Evolutionary conservation across 2,113 vertebrate species (phyloP), one percentile per base, ranked within the genome.

Genomic region (Stictonetta naevosa): DNA sequence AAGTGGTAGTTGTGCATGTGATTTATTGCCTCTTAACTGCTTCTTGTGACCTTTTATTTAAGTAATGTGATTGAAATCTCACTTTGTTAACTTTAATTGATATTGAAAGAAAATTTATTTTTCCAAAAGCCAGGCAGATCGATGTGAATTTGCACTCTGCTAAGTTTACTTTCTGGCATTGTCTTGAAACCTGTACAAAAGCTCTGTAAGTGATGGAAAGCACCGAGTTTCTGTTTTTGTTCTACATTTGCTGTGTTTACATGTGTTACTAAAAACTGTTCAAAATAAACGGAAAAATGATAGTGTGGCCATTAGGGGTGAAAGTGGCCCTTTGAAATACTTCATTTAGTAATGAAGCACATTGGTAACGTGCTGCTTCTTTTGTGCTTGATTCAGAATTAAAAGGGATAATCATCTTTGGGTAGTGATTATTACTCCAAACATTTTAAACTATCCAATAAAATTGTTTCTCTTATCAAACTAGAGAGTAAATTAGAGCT

Each of bases 81-180:
- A 67, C 94, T 95, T 96, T 86, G 81, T 96, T 95, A 96, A 92
- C 77, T 95, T 96, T 94, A 97, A 92, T 86, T 96, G 92, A 95
- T 83, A 71, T 59, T 93, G 93, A 95, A 97, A 90, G 75, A 93
- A 96, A 94, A 90, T 83, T 64, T 86, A 69, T 85, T 94, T 96
- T 95, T 89, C 66, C 48, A 75, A 68, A 82, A 89, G 76, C 60
- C 31, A 34, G 63, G 66, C 63, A 83, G 67, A 95, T 97, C 84
- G 68, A 93, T 96, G 92, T 19, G 53, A 96, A 94, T 96, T 96
- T 93, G 59, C 86, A 90, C 73, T 95, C 81, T 82, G 36, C 44
- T 87, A 89, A 83, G 84, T 96, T 94, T 92, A 38, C 67, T 93
- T 95, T 55, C 71, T 56, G n/a, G 46, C 64, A n/a, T 87, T 84